Conservation (phyloP, 2,797 vertebrate species). For the Antrozous pallidus region DNA sequence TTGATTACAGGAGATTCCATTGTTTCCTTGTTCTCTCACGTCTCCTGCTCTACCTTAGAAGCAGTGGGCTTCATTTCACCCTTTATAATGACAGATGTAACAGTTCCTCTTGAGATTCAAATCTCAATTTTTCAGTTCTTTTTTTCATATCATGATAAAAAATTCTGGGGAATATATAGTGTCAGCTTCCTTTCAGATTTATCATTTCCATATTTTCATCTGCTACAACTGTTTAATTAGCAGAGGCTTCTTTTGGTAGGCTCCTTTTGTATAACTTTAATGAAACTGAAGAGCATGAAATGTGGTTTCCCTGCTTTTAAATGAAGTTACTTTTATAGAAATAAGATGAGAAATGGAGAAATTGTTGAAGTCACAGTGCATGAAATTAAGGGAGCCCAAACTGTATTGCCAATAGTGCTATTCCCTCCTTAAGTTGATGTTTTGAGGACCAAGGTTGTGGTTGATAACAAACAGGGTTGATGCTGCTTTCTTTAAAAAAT, state of each 20-base stretch:
- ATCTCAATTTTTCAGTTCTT: slow-evolving; percentile 32
- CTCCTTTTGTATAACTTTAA: slow-evolving; percentile 85
- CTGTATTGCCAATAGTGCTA: slow-evolving; percentile 72
- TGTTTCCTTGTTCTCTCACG: neutral
- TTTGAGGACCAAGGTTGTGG: slow-evolving; percentile 77
- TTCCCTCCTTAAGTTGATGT: slow-evolving; percentile 67
- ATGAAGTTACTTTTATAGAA: slow-evolving; percentile 85
- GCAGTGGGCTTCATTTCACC: slow-evolving; percentile 20
- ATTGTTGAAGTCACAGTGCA: slow-evolving; percentile 86
- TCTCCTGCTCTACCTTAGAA: slow-evolving; percentile 18
- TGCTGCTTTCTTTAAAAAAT: neutral
- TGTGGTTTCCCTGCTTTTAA: slow-evolving; percentile 85
- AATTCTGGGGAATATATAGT: slow-evolving; percentile 62
- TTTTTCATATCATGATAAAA: slow-evolving; percentile 60
- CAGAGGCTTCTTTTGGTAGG: slow-evolving; percentile 79
- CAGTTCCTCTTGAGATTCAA: slow-evolving; percentile 57
- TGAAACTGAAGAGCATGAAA: slow-evolving; percentile 88
- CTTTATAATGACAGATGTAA: slow-evolving; percentile 42
- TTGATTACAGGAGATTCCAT: neutral
- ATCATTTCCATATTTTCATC: slow-evolving; percentile 82
- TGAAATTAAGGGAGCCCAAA: slow-evolving; percentile 85
- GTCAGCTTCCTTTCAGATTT: slow-evolving; percentile 77
- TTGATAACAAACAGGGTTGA: slow-evolving; percentile 58
- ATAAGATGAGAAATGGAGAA: slow-evolving; percentile 86
- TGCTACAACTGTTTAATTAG: slow-evolving; percentile 84